Evolutionary conservation across 2,797 vertebrate species (phyloP).

Genomic region (Anguilla pacifica): DNA sequence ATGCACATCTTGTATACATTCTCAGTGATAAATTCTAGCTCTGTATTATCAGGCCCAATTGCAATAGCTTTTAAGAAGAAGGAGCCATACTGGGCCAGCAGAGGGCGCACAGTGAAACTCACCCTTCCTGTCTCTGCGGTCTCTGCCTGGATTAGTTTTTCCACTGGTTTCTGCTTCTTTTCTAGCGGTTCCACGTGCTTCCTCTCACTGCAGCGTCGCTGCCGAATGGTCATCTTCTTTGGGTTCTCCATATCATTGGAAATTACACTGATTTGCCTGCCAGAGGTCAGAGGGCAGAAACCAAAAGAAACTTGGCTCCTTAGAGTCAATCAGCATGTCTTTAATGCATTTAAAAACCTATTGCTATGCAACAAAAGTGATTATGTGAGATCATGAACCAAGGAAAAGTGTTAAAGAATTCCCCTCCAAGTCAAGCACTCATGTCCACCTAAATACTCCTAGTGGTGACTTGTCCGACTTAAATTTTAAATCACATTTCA

Average conservation of each 20-base stretch:
- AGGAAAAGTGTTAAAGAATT: background rate
- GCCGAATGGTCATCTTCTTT: constrained; percentile 72
- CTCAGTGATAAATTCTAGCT: background rate
- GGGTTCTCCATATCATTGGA: constrained; percentile 82
- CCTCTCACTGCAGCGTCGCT: constrained; percentile 73
- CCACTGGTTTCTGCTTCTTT: constrained; percentile 62
- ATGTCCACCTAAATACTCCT: background rate
- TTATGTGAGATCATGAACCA: background rate
- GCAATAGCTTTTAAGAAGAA: background rate
- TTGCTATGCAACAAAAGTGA: background rate
- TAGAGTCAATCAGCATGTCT: background rate
- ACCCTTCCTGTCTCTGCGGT: constrained; percentile 81
- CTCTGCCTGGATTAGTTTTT: constrained; percentile 85
- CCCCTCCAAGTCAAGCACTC: background rate
- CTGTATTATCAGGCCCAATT: background rate
- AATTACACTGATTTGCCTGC: constrained; percentile 87
- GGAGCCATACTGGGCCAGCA: background rate
- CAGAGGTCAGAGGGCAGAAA: constrained; percentile 8
- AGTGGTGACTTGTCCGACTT: background rate
- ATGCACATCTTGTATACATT: background rate
- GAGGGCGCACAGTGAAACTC: constrained; percentile 41
- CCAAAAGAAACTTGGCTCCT: background rate
- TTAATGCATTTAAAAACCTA: background rate
- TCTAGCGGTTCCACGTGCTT: constrained; percentile 64
- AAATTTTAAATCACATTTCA: background rate